These are phyloP conservation scores for Zosterops borbonicus DNA, from an alignment of 2,113 vertebrate genomes.

Conservation along the genomic window DNA sequence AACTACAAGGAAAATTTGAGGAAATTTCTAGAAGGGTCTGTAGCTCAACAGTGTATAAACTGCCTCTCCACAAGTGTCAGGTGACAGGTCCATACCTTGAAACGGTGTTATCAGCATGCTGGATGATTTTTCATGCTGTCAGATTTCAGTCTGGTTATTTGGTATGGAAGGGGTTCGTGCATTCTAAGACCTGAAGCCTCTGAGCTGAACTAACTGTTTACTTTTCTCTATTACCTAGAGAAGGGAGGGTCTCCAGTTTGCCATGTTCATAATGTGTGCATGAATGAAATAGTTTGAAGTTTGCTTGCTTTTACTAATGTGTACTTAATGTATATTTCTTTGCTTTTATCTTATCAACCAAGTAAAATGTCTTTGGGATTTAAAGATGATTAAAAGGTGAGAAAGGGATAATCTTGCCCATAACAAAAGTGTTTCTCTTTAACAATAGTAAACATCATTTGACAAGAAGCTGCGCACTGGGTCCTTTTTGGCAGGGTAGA, in stretches of 20 bases:
- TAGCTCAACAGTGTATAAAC: neutral
- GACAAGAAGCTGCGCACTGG: neutral
- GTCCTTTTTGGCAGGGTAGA: neutral
- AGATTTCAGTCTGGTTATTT: neutral
- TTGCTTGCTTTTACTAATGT: neutral
- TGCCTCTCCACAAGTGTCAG: neutral
- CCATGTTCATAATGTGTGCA: neutral
- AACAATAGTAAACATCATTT: neutral
- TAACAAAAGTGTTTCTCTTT: neutral
- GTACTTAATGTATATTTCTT: conserved; percentile 17
- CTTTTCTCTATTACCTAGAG: neutral
- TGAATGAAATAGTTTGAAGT: neutral
- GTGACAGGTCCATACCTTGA: neutral
- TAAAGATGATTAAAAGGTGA: conserved; percentile 43
- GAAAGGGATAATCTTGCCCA: conserved; percentile 20
- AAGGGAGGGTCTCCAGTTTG: neutral
- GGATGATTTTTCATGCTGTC: neutral
- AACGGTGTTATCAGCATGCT: neutral
- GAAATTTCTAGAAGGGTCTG: neutral
- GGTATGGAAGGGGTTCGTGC: neutral
- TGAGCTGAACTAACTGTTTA: accelerated
- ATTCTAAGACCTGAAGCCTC: neutral
- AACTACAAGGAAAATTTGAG: neutral
- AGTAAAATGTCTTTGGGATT: conserved; percentile 45
- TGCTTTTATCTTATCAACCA: conserved; percentile 8